Evolutionary conservation across 2,888 invertebrate species (phyloP).

Genomic region (Theristus sp.): DNA sequence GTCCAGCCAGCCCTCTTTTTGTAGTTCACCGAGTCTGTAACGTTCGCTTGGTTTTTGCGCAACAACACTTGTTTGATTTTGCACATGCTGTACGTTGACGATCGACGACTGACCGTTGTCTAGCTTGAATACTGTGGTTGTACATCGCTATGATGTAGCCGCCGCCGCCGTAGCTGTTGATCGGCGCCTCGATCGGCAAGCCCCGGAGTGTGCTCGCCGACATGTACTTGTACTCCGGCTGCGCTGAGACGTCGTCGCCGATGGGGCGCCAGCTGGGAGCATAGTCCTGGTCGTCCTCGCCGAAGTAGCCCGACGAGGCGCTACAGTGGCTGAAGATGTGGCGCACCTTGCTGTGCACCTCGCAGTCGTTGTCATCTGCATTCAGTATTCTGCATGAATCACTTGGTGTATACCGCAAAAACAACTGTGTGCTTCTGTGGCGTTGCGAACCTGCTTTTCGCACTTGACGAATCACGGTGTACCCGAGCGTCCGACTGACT

Average conservation of each 20-base stretch:
- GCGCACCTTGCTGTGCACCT: conserved; percentile 20
- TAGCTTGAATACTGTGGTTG: background rate
- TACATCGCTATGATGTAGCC: background rate
- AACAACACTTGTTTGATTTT: too few species aligned
- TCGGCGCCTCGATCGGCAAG: conserved; percentile 32
- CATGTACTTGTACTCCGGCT: conserved; percentile 24
- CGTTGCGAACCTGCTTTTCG: conserved; percentile 18
- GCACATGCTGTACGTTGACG: too few species aligned
- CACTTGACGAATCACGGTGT: conserved; percentile 36
- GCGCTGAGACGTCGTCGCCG: conserved; percentile 11
- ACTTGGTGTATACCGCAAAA: too few species aligned
- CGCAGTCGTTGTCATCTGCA: background rate
- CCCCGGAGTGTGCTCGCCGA: conserved; percentile 28
- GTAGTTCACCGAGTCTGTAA: conserved; percentile 23
- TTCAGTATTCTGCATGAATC: background rate
- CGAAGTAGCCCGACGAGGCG: background rate
- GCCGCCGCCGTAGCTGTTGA: conserved; percentile 12
- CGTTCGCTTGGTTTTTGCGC: too few species aligned
- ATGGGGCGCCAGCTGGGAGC: conserved; percentile 11
- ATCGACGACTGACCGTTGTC: too few species aligned
- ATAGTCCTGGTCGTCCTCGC: conserved; percentile 11
- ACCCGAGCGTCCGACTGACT: conserved; percentile 37
- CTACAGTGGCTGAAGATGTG: conserved; percentile 9
- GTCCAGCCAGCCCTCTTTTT: conserved; percentile 35
- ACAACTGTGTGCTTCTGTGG: too few species aligned